Percentiles rank a stretch among this genome's conserved stretches.
Conservation (phyloP, 2,888 invertebrate genomes). For the Aphidoletes aphidimyza region DNA sequence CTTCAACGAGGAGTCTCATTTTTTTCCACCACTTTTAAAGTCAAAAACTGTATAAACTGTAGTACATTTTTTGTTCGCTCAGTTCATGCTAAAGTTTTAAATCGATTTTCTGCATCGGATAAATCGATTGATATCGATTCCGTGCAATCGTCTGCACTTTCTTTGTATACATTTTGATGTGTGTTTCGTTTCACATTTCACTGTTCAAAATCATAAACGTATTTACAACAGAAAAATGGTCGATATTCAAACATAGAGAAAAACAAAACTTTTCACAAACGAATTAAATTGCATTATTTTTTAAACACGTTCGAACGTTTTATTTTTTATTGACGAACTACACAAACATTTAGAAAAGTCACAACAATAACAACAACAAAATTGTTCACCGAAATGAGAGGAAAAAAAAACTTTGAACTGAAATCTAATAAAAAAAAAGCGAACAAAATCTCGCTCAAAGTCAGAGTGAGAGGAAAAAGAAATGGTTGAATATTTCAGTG, state of each 20-base stretch:
- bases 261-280: background rate
- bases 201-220: too few relatives aligned
- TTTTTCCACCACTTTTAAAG: too few relatives aligned
- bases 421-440: background rate
- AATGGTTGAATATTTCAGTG: background rate
- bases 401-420: background rate
- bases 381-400: background rate
- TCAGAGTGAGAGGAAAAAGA: background rate
- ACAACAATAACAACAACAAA: background rate
- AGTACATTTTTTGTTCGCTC: background rate
- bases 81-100: background rate
- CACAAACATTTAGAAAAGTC: background rate
- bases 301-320: too few relatives aligned
- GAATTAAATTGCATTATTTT: background rate
- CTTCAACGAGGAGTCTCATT: too few relatives aligned
- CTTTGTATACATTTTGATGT: background rate
- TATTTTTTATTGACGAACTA: too few relatives aligned
- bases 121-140: constrained; percentile 27
- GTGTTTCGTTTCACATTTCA: background rate
- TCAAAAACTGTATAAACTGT: too few relatives aligned
- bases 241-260: background rate
- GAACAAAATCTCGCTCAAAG: background rate
- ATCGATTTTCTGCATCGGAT: constrained; percentile 22
- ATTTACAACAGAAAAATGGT: too few relatives aligned
- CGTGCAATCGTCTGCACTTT: background rate